phyloP scores from a whole-genome alignment of 2,888 invertebrate species.

The Cheilosia vernalis region DNA sequence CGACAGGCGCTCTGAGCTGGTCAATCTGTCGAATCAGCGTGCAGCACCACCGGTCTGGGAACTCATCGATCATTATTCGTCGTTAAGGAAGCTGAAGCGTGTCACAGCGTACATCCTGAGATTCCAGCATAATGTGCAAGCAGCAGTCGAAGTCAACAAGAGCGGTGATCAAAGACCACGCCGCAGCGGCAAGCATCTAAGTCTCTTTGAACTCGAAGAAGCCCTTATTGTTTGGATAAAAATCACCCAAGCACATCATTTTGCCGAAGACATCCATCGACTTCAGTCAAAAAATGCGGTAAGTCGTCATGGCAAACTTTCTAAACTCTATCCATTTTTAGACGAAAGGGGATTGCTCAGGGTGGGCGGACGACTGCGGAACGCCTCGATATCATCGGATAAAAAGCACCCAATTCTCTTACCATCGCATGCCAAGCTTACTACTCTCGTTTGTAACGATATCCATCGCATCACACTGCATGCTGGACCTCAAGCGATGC shows the following conservation, averaged over 20 bases:
- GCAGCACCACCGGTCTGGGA: constrained; percentile 10
- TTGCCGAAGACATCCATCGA: too few species aligned
- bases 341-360: constrained; percentile 37
- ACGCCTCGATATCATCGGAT: constrained; percentile 1
- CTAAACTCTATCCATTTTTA: constrained; percentile 40
- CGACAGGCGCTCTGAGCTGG: too few species aligned
- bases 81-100: constrained; percentile 9
- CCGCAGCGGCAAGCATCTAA: neutral
- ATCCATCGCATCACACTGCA: constrained; percentile 18
- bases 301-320: constrained; percentile 10
- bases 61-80: constrained; percentile 2
- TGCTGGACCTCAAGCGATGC: constrained; percentile 50
- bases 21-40: neutral
- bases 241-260: constrained; percentile 7
- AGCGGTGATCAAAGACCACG: neutral
- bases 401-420: constrained; percentile 34
- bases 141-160: neutral
- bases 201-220: constrained; percentile 12
- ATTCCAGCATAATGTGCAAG: neutral
- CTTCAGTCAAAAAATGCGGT: neutral
- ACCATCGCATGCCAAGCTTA: constrained; percentile 1
- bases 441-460: constrained; percentile 17
- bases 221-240: constrained; percentile 11
- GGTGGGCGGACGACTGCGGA: constrained; percentile 33
- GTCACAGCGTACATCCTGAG: constrained; percentile 9